Conservation (phyloP, 2,888 invertebrate genomes). For the Chaitophorus viminalis region DNA sequence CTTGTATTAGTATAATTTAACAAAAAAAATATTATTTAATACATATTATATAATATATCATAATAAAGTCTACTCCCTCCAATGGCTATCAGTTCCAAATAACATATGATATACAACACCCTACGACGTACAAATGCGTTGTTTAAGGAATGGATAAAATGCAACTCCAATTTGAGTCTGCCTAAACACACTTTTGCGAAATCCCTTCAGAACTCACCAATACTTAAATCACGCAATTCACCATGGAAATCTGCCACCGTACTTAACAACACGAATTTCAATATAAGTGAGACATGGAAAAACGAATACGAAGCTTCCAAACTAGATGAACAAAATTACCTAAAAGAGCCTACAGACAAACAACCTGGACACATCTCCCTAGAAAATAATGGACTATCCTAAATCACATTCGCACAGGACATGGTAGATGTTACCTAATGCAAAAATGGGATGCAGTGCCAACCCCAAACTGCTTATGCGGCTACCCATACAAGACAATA, state of each 20-base stretch:
- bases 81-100: too few species aligned
- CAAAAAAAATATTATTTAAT: too few species aligned
- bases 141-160: slow-evolving; percentile 30
- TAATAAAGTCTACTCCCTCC: too few species aligned
- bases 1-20: too few species aligned
- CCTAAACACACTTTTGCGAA: slow-evolving; percentile 24
- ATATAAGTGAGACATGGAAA: slow-evolving; percentile 9
- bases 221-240: slow-evolving; percentile 31
- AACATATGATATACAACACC: too few species aligned
- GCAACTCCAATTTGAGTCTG: slow-evolving; percentile 12
- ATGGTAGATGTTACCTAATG: too few species aligned
- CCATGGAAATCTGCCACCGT: slow-evolving; percentile 13
- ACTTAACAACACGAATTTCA: slow-evolving; percentile 12
- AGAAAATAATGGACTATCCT: too few species aligned
- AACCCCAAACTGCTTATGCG: too few species aligned
- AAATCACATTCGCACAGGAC: too few species aligned
- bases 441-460: too few species aligned
- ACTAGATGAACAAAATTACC: background rate
- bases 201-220: slow-evolving; percentile 10
- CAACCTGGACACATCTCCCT: background rate
- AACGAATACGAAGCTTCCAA: background rate
- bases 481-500: too few species aligned
- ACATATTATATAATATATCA: too few species aligned
- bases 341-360: slow-evolving; percentile 8
- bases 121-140: slow-evolving; percentile 7